Base-by-base conservation (phyloP, 2,797 vertebrate species). In the Limnodromus scolopaceus region DNA sequence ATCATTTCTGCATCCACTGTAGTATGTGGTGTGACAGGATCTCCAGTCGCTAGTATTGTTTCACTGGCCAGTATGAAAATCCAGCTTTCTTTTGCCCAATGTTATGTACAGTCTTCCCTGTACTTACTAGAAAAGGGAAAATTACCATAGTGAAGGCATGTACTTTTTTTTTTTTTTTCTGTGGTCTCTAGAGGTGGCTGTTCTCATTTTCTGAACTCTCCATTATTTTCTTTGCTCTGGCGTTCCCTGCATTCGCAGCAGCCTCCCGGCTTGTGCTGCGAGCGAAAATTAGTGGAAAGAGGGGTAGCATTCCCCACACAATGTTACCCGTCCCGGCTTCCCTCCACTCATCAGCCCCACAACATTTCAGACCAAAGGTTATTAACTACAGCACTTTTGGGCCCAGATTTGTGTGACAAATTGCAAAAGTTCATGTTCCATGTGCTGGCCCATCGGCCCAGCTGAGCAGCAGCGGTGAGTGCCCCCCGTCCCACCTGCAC, bases 241-340 rank as follows among this genome's bases (percentile, higher is more conserved):
- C 22, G 66, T 63, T n/a, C 53, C 20, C 45, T 91, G 48, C 39
- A 34, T 63, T 65, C 39, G 57, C 82, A 2, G 9, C 61, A 89
- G 82, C 64, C 55, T 91, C n/a, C 60, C 53, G 39, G 58, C 63
- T 24, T 27, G 11, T 41, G 71, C 46, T 51, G 23, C 36, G 80
- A 66, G 82, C 64, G 60, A 77, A 25, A 80, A 11, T 60, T 20
- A 87, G n/a, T 8, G 3, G 48, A 39, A 24, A 32, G 66, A 61
- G 10, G 39, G 11, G 8, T 7, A 64, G 49, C 46, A 16, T 6
- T 12, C 23, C n/a, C 49, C 3, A 1, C 22, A 41, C 14, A 14
- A 2, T 3, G 4, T 14, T 71, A 34, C 48, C 32, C 0, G 0
- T 57, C 23, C 76, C 3, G 1, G 7, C 48, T 43, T 36, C 12